Evolutionary conservation across 2,888 invertebrate genomes (phyloP), one percentile per base, ranked within the genome.

Genomic region (Toxonevra muliebris): DNA sequence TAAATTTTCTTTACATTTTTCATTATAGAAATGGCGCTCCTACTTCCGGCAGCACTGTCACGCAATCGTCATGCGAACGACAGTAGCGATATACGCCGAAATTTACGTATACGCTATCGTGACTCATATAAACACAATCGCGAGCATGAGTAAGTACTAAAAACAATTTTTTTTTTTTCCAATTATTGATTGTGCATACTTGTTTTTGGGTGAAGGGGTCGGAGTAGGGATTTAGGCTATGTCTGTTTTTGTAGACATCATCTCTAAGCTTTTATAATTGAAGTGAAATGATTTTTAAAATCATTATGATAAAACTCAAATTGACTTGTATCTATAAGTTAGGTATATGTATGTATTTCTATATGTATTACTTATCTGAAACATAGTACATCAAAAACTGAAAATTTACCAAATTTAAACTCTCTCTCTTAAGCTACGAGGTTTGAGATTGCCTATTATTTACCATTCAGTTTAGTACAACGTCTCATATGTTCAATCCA

Each of bases 41-140:
- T 96, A 60, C 87, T 96, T 67, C 95, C 95, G 0, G 93, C 93
- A 0, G 89, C 90, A 5, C 86, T 93, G 75, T 92, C 93, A 12
- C 89, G 90, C 75, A 91, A 90, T 81, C 90, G 93, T 63, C 91
- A 91, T 78, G 89, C 90, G 65, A 94, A 94, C 83, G 92, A 92
- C 69, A 93, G 92, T 64, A 91, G 90, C 78, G 94, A 94, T 82
- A 93, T 93, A 30, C 88, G 94, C 74, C 90, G 91, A 80, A 95
- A 94, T 85, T 87, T 94, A 72, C 89, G 92, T 58, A 85, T 92
- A 71, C 89, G 91, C 73, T 92, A 93, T 83, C 91, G 90, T 17
- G 90, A 92, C 73, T 91, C 92, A 75, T 91, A 91, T 12, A 91
- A 91, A 75, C 80, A 82, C 70, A 82, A 82, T 72, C 79, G 83